Conservation (phyloP, 2,113 vertebrate species). For the Bubo blakistoni region DNA sequence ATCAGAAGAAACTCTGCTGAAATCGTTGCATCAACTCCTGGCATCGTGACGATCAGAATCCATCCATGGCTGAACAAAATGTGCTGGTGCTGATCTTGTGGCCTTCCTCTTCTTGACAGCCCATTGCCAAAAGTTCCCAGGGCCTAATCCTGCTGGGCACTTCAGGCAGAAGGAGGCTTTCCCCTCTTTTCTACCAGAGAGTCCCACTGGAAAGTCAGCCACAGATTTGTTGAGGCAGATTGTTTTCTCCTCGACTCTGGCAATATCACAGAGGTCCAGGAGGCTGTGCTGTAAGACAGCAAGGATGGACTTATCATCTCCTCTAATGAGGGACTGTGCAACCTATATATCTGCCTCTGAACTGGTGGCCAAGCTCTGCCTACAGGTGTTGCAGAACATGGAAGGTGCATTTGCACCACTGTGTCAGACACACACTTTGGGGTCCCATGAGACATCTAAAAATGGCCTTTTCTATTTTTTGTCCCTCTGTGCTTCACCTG, state of each 20-base stretch:
- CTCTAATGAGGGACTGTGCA: not conserved
- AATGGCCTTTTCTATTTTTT: not conserved
- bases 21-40: not conserved
- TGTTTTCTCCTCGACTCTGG: not conserved
- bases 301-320: not conserved
- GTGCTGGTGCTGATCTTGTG: not conserved
- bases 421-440: too few relatives aligned
- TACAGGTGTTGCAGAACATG: rapidly evolving
- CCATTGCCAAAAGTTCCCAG: not conserved
- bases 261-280: not conserved
- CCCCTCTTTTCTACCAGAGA: not conserved
- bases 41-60: not conserved
- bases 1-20: not conserved
- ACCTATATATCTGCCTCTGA: not conserved
- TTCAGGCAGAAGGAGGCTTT: not conserved
- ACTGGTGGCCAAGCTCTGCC: not conserved
- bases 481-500: not conserved
- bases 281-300: not conserved
- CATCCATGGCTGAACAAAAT: not conserved
- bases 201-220: not conserved
- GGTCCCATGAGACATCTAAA: not conserved
- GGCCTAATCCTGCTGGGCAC: not conserved
- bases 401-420: not conserved
- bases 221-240: not conserved
- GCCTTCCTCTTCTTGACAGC: not conserved